Evolutionary conservation across 1,140 invertebrate genomes (phyloP).

Genomic region (Proales similis): DNA sequence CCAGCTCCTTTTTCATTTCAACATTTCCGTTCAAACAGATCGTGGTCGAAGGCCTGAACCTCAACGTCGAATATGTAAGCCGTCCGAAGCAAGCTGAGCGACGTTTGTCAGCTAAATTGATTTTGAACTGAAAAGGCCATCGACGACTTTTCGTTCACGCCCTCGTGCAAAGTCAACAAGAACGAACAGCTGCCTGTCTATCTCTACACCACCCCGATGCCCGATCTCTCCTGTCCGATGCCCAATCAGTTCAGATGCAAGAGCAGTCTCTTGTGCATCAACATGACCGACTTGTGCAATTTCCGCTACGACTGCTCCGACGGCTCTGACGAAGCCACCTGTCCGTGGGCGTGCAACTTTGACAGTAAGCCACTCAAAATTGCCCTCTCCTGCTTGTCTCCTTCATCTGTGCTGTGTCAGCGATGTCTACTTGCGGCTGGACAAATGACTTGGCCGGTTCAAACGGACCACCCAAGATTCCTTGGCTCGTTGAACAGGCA

Average conservation of each 20-base stretch:
- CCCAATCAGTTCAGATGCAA: conserved; percentile 34
- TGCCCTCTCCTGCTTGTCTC: no score
- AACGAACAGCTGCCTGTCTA: conserved; percentile 22
- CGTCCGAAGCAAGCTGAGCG: no score
- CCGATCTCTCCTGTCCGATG: neutral
- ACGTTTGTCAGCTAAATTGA: no score
- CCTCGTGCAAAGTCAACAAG: conserved; percentile 38
- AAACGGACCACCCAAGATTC: conserved; percentile 27
- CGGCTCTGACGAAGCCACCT: conserved; percentile 46
- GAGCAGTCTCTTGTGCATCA: conserved; percentile 40
- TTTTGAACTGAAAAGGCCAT: conserved; percentile 41
- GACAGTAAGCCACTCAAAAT: no score
- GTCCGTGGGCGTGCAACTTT: conserved; percentile 41
- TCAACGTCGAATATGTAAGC: no score
- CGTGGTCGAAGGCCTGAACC: conserved; percentile 21
- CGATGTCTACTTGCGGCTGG: conserved; percentile 28
- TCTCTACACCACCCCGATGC: conserved; percentile 16
- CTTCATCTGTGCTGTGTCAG: no score
- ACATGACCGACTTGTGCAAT: conserved; percentile 44
- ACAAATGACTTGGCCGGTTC: conserved; percentile 14
- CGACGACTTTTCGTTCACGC: conserved; percentile 49
- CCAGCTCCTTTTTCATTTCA: no score
- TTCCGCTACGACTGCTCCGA: conserved; percentile 46
- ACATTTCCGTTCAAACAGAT: no score
- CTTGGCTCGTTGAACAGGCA: conserved; percentile 24